Percentiles rank a stretch among this genome's conserved stretches.
Conservation (phyloP, 2,797 vertebrate species). For the Pseudomugil gertrudae region DNA sequence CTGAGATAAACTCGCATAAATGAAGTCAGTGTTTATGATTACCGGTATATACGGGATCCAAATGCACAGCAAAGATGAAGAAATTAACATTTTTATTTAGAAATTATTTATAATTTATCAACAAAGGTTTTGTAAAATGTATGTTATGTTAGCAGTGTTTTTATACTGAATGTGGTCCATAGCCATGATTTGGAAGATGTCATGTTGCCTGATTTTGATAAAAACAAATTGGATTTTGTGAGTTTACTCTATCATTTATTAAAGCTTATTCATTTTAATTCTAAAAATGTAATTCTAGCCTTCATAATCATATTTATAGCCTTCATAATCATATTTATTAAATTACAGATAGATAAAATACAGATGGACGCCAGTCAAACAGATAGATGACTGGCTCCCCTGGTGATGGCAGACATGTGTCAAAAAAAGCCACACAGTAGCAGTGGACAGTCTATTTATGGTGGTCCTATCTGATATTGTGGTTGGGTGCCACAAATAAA, state of each 20-base stretch:
- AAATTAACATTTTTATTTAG: neutral
- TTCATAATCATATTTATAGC: neutral
- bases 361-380: too few relatives aligned
- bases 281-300: neutral
- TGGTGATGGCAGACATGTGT: slow-evolving; percentile 34
- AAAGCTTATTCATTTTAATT: neutral
- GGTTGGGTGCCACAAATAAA: slow-evolving; percentile 60
- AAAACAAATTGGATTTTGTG: neutral
- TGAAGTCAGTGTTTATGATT: neutral
- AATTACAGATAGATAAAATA: too few relatives aligned
- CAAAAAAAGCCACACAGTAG: slow-evolving; percentile 51
- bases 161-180: neutral
- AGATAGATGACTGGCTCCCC: slow-evolving; percentile 26
- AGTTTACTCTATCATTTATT: neutral
- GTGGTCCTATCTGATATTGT: slow-evolving; percentile 64
- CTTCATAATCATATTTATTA: too few relatives aligned
- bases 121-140: neutral
- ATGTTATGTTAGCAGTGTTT: neutral
- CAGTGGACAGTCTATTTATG: slow-evolving; percentile 62
- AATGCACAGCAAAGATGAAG: neutral
- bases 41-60: neutral
- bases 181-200: neutral
- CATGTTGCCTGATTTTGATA: neutral
- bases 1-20: neutral
- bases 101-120: neutral